Percentiles rank a stretch among this genome's conserved stretches.
Evolutionary conservation across 2,888 invertebrate genomes (phyloP).

Genomic region (Linnaemya vulpina): DNA sequence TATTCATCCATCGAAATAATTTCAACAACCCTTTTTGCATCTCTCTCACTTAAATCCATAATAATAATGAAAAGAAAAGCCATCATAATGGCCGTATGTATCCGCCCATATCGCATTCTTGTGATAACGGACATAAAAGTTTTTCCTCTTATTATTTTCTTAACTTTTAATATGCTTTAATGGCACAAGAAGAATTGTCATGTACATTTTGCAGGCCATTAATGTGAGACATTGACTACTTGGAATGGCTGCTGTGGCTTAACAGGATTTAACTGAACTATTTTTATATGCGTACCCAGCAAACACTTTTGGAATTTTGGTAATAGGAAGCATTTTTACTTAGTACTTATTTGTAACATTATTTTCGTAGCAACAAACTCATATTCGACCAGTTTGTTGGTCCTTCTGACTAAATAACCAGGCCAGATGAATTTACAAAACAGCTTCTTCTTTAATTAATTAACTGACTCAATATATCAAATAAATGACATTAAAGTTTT

Average conservation of each 20-base stretch:
- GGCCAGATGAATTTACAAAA: too few species aligned
- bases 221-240: constrained; percentile 57
- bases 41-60: neutral
- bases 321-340: too few species aligned
- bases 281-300: too few species aligned
- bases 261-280: too few species aligned
- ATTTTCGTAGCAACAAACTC: too few species aligned
- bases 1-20: constrained; percentile 28
- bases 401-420: too few species aligned
- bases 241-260: constrained; percentile 23
- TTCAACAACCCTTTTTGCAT: neutral
- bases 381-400: too few species aligned
- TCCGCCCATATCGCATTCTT: constrained; percentile 57
- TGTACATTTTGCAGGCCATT: constrained; percentile 62
- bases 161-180: constrained; percentile 64
- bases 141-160: neutral
- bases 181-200: constrained; percentile 43
- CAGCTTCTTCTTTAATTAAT: too few species aligned
- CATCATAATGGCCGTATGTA: constrained; percentile 62
- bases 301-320: too few species aligned
- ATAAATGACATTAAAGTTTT: too few species aligned
- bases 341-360: too few species aligned
- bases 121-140: constrained; percentile 44
- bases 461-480: too few species aligned
- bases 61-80: constrained; percentile 24